Base-by-base conservation (phyloP, 1,140 invertebrate species). In the Drosophila navojoa region DNA sequence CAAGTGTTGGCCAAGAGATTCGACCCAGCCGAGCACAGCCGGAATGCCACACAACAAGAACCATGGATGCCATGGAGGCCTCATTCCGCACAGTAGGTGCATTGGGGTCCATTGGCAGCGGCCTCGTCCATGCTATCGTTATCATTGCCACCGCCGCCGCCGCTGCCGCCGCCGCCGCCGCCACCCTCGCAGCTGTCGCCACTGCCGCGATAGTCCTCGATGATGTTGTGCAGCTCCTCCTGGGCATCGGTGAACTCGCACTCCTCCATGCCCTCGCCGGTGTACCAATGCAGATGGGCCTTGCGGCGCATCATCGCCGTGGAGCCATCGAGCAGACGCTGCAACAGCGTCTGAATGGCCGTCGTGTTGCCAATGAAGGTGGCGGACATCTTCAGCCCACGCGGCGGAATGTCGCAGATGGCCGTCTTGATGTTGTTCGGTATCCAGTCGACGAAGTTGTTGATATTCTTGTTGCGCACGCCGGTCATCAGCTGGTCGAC, bases 361-460 rank as follows among this genome's bases (percentile, higher is more conserved):
- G 96, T 97, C 0, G 94, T 94, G 73, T 95, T 95, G 1, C 94
- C 94, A 52, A 96, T 95, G 54, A 95, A 95, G 0, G 95, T 96
- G 4, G 95, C 94, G 0, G 95, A 94, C 95, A 95, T 95, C 67
- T 95, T 96, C 0, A 96, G 81, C 0, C 95, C 95, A 25, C 93
- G 92, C 0, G 95, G 95, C 6, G 94, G 95, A 27, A 96, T 95
- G 79, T 96, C 95, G 76, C 95, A 96, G 1, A 96, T 95, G 0
- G 96, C 95, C 0, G 95, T 95, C 89, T 96, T 96, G 3, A 96
- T 93, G 69, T 96, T 96, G 74, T 95, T 95, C 0, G 94, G 96
- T 77, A 96, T 96, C 96, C 96, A 97, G 81, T 96, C 95, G 29
- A 97, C 96, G 84, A 97, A 97, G 87, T 96, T 96, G 58, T 93